Conservation (phyloP, 2,113 vertebrate genomes). For the Pimephales promelas region DNA sequence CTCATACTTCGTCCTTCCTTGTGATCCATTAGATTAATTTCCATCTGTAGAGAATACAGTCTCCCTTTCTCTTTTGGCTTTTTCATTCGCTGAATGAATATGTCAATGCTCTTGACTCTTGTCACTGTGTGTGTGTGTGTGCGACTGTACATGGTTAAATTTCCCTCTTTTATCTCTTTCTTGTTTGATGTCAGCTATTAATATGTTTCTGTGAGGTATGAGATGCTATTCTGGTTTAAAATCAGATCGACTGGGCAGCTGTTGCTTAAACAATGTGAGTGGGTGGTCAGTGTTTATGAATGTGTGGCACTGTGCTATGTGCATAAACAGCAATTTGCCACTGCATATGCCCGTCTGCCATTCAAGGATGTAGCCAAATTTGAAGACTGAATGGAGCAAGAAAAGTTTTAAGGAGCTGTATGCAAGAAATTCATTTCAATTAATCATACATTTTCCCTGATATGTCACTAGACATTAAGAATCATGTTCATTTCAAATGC, state of each 20-base stretch:
- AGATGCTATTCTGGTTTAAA: conserved; percentile 31
- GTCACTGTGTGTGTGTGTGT: conserved; percentile 26
- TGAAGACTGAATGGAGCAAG: neutral
- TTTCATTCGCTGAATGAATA: conserved; percentile 58
- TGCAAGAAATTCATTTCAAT: too few species aligned
- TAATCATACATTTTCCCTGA: too few species aligned
- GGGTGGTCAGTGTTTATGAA: conserved; percentile 44
- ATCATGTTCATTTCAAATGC: too few species aligned
- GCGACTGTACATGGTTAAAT: conserved; percentile 44
- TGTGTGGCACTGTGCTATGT: conserved; percentile 14
- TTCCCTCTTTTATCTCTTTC: conserved; percentile 45
- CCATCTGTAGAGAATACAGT: conserved; percentile 45
- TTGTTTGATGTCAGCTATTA: conserved; percentile 42
- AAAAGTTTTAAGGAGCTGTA: too few species aligned
- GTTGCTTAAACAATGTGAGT: conserved; percentile 47
- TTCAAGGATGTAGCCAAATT: neutral
- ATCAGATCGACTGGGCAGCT: conserved; percentile 45
- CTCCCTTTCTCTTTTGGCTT: conserved; percentile 10
- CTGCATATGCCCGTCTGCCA: conserved; percentile 16
- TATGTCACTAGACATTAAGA: too few species aligned
- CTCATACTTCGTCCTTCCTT: conserved; percentile 62
- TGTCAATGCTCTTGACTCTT: conserved; percentile 39
- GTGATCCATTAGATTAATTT: conserved; percentile 54
- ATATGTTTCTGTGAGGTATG: conserved; percentile 46
- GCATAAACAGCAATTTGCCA: conserved; percentile 20